These are phyloP conservation scores for Branchellion lobata DNA, from an alignment of 2,888 invertebrate genomes.

Conservation along the genomic window DNA sequence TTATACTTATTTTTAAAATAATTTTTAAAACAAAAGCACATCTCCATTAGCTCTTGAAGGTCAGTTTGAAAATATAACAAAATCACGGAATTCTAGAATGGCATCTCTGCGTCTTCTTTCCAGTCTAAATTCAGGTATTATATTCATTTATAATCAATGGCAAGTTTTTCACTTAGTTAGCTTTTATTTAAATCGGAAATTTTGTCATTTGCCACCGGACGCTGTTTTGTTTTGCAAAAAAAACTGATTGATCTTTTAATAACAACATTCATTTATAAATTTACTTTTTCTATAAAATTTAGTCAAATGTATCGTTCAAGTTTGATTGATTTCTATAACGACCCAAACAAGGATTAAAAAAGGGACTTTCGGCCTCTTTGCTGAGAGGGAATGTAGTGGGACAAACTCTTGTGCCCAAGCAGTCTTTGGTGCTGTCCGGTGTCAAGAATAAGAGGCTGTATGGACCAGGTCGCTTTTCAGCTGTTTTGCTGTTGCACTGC, in stretches of 20 bases:
- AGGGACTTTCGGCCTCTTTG: background rate
- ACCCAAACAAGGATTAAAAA: background rate
- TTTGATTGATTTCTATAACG: too few relatives aligned
- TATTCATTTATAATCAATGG: too few relatives aligned
- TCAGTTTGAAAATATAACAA: background rate
- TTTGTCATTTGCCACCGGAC: too few relatives aligned
- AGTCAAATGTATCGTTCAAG: background rate
- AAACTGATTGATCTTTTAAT: too few relatives aligned
- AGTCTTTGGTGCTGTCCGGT: constrained; percentile 47
- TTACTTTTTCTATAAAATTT: background rate
- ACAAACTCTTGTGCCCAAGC: constrained; percentile 41
- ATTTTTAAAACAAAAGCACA: too few relatives aligned
- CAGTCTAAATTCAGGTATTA: constrained; percentile 14
- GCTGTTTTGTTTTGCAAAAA: too few relatives aligned
- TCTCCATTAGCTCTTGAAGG: background rate
- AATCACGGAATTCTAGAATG: constrained; percentile 2
- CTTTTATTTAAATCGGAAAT: background rate
- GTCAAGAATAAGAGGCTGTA: constrained; percentile 45
- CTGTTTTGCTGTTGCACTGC: background rate
- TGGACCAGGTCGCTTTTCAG: constrained; percentile 48
- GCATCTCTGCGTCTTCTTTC: constrained; percentile 25
- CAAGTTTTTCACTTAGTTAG: too few relatives aligned
- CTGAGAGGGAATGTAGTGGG: constrained; percentile 49
- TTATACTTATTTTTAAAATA: too few relatives aligned
- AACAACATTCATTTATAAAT: background rate